These are phyloP conservation scores for Tetragonisca angustula DNA, from an alignment of 2,888 invertebrate species.

Conservation along the genomic window DNA sequence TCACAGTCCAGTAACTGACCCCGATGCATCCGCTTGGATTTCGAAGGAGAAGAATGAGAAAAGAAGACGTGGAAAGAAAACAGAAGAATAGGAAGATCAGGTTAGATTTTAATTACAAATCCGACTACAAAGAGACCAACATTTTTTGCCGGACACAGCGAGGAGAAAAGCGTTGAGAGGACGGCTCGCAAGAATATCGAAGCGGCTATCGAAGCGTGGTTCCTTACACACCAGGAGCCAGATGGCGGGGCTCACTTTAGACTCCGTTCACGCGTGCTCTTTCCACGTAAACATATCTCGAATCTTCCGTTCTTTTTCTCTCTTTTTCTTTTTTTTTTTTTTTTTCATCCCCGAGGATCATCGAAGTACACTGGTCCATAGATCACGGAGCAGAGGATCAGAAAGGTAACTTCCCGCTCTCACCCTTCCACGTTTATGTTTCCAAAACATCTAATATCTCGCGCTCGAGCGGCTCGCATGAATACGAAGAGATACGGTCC, in stretches of 20 bases:
- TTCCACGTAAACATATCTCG: conserved; percentile 17
- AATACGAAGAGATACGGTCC: conserved; percentile 69
- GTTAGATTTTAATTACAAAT: conserved; percentile 41
- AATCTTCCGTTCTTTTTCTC: too few relatives aligned
- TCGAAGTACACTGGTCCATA: conserved; percentile 9
- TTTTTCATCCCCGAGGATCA: conserved; percentile 30
- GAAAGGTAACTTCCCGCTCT: conserved; percentile 60
- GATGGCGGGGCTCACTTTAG: conserved; percentile 57
- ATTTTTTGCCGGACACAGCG: conserved; percentile 38
- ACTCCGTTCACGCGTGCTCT: conserved; percentile 63
- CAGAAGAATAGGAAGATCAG: conserved; percentile 1
- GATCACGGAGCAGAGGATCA: conserved; percentile 22
- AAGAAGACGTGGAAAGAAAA: too few relatives aligned
- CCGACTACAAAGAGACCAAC: background rate
- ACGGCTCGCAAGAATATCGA: conserved; percentile 22
- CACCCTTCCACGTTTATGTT: conserved; percentile 71
- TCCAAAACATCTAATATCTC: conserved; percentile 78
- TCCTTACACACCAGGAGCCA: conserved; percentile 56
- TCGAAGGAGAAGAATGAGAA: background rate
- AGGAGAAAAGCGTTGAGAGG: conserved; percentile 20
- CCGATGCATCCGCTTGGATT: conserved; percentile 2
- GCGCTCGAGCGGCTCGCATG: conserved; percentile 74
- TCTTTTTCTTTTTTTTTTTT: background rate
- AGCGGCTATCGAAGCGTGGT: conserved; percentile 52
- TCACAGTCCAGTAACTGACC: conserved; percentile 17